Percentiles rank a stretch among this genome's conserved stretches.
Conservation (phyloP, 2,797 vertebrate species). For the Kryptolebias ocellatus region DNA sequence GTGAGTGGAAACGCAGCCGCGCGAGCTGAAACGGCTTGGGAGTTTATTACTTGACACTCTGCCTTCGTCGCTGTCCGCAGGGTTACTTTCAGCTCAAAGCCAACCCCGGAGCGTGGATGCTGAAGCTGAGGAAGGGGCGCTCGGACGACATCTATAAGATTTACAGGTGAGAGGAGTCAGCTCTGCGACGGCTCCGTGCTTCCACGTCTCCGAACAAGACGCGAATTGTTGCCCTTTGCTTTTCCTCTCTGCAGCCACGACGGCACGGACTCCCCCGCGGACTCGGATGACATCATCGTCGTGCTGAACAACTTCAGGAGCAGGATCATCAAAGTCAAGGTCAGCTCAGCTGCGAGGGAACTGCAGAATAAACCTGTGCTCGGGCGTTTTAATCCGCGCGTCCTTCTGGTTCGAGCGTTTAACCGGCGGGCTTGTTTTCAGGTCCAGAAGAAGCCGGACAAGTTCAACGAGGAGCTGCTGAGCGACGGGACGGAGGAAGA, state of each 20-base stretch:
- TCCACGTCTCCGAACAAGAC: conserved; percentile 1
- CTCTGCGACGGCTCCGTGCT: background rate
- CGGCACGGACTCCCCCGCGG: conserved; percentile 93
- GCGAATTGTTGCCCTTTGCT: background rate
- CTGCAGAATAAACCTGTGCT: too few species aligned
- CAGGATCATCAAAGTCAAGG: conserved; percentile 99
- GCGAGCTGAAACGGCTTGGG: too few species aligned
- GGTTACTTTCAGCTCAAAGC: conserved; percentile 99
- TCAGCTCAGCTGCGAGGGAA: conserved; percentile 50
- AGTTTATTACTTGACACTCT: conserved; percentile 3
- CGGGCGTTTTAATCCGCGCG: too few species aligned
- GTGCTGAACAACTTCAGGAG: conserved; percentile 96
- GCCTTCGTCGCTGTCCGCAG: conserved; percentile 62
- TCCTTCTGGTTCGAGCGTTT: too few species aligned
- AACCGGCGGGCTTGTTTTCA: conserved; percentile 54
- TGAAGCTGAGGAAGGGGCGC: conserved; percentile 93
- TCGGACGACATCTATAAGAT: conserved; percentile 98
- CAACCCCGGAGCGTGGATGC: conserved; percentile 94
- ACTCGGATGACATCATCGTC: conserved; percentile 89
- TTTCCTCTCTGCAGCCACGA: conserved; percentile 85
- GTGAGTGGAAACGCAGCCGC: conserved; percentile 69
- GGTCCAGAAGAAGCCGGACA: conserved; percentile 98
- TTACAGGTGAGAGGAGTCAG: conserved; percentile 85
- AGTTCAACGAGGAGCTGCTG: conserved; percentile 93
- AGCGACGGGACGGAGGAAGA: conserved; percentile 90